Conservation (phyloP, 2,113 vertebrate genomes). For the Ceyx melanurus region DNA sequence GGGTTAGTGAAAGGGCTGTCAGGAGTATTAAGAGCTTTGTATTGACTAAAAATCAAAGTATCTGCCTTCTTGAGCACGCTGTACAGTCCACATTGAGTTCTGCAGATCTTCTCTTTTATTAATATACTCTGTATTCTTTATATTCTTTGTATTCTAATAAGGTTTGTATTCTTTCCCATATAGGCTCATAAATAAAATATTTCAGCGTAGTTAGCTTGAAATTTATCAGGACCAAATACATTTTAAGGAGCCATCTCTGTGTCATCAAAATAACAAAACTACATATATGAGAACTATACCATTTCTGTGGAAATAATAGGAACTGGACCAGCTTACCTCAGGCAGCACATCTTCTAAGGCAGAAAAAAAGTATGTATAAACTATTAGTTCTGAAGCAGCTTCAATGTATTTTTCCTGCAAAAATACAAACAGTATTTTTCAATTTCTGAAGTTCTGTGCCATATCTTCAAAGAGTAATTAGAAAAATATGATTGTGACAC, state of each 20-base stretch:
- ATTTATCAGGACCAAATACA: not conserved
- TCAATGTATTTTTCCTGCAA: constrained; percentile 95
- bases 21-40: not conserved
- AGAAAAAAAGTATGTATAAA: constrained; percentile 97
- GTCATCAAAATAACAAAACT: not conserved
- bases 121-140: not conserved
- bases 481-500: not conserved
- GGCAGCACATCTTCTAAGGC: constrained; percentile 90
- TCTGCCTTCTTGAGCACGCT: not conserved
- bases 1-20: not conserved
- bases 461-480: not conserved
- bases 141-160: too few relatives aligned
- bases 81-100: accelerated
- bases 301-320: not conserved
- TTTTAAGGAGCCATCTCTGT: not conserved
- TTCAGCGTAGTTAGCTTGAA: not conserved
- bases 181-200: not conserved
- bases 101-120: not conserved
- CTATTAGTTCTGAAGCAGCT: constrained; percentile 93
- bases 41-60: not conserved
- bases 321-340: constrained; percentile 79
- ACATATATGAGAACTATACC: not conserved
- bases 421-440: constrained; percentile 29
- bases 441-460: not conserved
- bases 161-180: not conserved